Conservation (phyloP, 2,113 vertebrate species). For the Hyperopisus bebe region DNA sequence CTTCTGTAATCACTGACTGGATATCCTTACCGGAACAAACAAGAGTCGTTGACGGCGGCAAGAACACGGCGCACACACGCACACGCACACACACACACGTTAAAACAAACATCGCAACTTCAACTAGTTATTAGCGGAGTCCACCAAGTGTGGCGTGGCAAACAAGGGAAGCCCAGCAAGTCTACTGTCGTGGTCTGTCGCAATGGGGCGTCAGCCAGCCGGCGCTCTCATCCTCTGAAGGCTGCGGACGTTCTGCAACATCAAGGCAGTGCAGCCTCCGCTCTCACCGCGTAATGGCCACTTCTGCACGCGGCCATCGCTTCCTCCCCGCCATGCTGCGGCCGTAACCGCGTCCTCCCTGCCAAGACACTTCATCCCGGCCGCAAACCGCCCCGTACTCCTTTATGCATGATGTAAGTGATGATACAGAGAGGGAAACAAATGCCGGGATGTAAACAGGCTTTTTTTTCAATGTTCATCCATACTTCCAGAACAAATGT, state of each 20-base stretch:
- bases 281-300: background rate
- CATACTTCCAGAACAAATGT: slow-evolving; percentile 43
- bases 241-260: background rate
- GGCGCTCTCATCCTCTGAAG: background rate
- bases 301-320: no score
- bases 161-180: background rate
- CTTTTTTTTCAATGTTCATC: slow-evolving; percentile 13
- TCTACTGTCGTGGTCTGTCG: background rate
- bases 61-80: background rate
- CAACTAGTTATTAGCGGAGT: background rate
- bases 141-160: background rate
- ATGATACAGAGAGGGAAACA: no score
- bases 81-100: background rate
- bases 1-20: background rate
- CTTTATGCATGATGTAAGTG: background rate
- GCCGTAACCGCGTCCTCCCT: background rate
- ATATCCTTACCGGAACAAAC: background rate
- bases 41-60: background rate
- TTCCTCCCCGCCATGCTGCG: background rate
- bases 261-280: background rate
- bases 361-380: slow-evolving; percentile 7
- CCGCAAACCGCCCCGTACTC: background rate
- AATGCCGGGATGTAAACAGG: slow-evolving; percentile 22
- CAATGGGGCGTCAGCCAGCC: no score
- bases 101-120: background rate